Evolutionary conservation across 2,797 vertebrate genomes (phyloP).

Genomic region (Rallus crepitans): DNA sequence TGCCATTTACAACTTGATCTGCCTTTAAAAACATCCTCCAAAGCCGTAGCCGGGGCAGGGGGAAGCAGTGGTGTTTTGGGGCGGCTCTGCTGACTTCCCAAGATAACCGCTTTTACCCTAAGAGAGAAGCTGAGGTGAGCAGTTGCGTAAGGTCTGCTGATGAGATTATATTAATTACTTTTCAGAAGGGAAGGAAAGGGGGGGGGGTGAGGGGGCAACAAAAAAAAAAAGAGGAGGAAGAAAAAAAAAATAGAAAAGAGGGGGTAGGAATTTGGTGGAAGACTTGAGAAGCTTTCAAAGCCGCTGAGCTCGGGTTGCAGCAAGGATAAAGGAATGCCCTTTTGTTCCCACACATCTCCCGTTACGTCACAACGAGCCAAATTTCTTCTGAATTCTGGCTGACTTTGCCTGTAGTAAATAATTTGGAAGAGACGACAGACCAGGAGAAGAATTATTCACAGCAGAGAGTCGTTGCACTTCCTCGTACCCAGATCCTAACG

Average conservation of each 20-base stretch:
- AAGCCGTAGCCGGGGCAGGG: neutral
- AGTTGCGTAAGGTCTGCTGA: slow-evolving; percentile 67
- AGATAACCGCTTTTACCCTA: neutral
- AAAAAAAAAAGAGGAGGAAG: rapidly evolving
- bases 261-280: slow-evolving; percentile 63
- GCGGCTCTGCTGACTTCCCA: neutral
- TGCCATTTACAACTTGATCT: slow-evolving; percentile 59
- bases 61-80: neutral
- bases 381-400: slow-evolving; percentile 72
- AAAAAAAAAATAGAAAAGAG: neutral
- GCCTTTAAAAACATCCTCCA: slow-evolving; percentile 28
- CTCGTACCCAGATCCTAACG: neutral
- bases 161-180: slow-evolving; percentile 72
- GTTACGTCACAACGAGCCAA: slow-evolving; percentile 75
- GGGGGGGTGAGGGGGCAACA: too few relatives aligned
- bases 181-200: neutral
- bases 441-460: neutral
- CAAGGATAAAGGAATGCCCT: slow-evolving; percentile 77
- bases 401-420: slow-evolving; percentile 48
- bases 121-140: slow-evolving; percentile 73
- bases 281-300: slow-evolving; percentile 73
- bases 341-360: slow-evolving; percentile 82
- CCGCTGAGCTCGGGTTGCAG: slow-evolving; percentile 75
- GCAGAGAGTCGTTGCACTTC: neutral
- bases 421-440: neutral